phyloP scores from a whole-genome alignment of 2,888 invertebrate species.

The Drosophila recens region DNA sequence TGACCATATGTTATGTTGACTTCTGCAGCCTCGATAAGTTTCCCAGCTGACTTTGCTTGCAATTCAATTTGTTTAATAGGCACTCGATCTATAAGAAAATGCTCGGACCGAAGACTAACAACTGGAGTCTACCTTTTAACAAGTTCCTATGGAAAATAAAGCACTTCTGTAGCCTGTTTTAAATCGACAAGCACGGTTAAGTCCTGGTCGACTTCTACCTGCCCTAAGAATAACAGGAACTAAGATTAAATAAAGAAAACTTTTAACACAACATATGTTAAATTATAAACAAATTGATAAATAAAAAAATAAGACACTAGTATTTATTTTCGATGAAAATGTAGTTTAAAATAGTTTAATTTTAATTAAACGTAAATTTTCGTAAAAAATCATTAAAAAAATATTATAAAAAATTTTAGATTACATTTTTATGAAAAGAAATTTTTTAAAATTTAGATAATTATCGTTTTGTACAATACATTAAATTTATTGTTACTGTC shows the following conservation, averaged over 20 bases:
- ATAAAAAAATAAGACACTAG: too few species aligned
- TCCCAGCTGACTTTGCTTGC: slow-evolving; percentile 17
- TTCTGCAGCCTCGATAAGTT: slow-evolving; percentile 15
- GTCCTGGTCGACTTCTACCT: not conserved
- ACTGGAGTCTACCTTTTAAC: slow-evolving; percentile 37
- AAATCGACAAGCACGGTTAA: not conserved
- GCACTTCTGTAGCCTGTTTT: slow-evolving; percentile 3
- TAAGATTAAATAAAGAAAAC: not conserved
- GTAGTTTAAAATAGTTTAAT: too few species aligned
- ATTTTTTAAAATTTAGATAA: too few species aligned
- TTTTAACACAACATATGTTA: not conserved
- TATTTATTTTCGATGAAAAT: too few species aligned
- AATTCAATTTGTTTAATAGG: slow-evolving; percentile 59
- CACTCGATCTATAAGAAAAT: slow-evolving; percentile 20
- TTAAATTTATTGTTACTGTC: not conserved
- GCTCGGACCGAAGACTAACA: slow-evolving; percentile 1
- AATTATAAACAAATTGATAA: too few species aligned
- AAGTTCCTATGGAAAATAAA: slow-evolving; percentile 22
- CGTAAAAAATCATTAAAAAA: not conserved
- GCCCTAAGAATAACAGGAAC: not conserved
- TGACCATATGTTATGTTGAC: slow-evolving; percentile 49
- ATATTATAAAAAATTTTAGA: too few species aligned
- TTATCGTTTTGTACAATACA: too few species aligned
- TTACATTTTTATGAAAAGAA: too few species aligned
- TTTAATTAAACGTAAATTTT: too few species aligned